Conservation (phyloP, 1,140 invertebrate genomes). For the Akabosia matsudoensis region DNA sequence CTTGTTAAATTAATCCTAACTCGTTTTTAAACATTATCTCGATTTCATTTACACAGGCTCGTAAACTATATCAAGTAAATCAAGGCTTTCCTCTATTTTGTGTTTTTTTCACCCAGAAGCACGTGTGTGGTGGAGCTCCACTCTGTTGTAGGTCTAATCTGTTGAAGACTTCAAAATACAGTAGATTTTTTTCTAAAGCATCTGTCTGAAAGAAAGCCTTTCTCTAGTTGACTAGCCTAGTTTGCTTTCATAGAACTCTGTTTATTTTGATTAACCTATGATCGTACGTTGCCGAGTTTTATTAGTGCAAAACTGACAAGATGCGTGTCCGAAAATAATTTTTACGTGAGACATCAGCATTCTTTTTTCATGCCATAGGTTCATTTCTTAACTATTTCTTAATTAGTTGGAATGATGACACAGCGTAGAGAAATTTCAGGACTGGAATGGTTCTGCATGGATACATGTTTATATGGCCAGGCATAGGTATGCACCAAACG, state of each 20-base stretch:
- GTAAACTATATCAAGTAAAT: background rate
- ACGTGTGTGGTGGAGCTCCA: background rate
- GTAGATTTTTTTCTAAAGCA: background rate
- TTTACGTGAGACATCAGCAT: too few species aligned
- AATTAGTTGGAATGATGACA: too few species aligned
- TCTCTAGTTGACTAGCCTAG: background rate
- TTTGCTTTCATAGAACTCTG: too few species aligned
- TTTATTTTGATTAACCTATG: too few species aligned
- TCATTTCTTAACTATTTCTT: too few species aligned
- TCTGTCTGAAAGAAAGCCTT: background rate
- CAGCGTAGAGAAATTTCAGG: too few species aligned
- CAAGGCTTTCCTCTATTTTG: background rate
- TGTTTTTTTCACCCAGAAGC: background rate
- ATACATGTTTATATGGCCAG: too few species aligned
- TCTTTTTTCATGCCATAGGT: too few species aligned
- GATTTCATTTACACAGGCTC: conserved; percentile 10
- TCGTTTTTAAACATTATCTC: background rate
- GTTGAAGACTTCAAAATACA: background rate
- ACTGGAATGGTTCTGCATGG: background rate
- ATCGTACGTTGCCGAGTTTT: too few species aligned
- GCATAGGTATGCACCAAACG: background rate
- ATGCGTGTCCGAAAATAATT: too few species aligned
- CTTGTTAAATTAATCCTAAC: too few species aligned
- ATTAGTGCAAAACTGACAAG: too few species aligned
- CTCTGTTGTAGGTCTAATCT: background rate